A percentile compares a stretch with the other conserved stretches of the same genome.
phyloP scores from a whole-genome alignment of 2,113 vertebrate genomes.

The Anser cygnoides region DNA sequence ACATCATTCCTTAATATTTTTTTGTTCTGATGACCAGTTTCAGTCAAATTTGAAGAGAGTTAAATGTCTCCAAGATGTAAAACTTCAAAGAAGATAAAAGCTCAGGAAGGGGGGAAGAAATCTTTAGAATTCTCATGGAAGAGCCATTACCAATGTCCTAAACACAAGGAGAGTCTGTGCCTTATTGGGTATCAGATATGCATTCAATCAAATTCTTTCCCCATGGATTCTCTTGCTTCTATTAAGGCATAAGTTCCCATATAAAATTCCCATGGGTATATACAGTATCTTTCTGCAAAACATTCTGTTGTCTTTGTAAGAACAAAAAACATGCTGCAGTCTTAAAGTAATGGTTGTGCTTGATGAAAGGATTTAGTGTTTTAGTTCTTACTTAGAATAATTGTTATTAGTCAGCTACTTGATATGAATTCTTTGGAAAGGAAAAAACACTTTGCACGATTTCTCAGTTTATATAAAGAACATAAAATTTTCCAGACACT shows the following conservation, averaged over 20 bases:
- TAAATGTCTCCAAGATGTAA: background rate
- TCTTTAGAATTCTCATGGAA: background rate
- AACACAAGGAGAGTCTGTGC: background rate
- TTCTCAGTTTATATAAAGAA: too few species aligned
- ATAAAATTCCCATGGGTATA: background rate
- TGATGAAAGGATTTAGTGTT: slow-evolving; percentile 12
- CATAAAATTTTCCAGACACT: background rate
- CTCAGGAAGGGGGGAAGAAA: background rate
- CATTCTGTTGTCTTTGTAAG: background rate
- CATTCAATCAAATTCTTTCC: background rate
- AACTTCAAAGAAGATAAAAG: background rate
- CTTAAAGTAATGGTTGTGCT: background rate
- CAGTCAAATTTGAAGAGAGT: background rate
- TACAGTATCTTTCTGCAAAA: background rate
- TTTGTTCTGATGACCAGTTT: background rate
- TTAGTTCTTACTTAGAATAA: background rate
- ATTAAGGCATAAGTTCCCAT: background rate
- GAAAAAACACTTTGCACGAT: background rate
- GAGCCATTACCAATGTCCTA: background rate
- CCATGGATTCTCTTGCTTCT: background rate
- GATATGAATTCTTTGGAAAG: background rate
- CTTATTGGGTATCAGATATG: background rate
- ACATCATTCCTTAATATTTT: background rate
- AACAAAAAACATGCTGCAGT: background rate
- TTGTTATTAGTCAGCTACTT: background rate